Percentiles rank a stretch among this genome's conserved stretches.
Evolutionary conservation across 2,113 vertebrate genomes (phyloP).

Genomic region (Boulengeromyrus knoepffleri): DNA sequence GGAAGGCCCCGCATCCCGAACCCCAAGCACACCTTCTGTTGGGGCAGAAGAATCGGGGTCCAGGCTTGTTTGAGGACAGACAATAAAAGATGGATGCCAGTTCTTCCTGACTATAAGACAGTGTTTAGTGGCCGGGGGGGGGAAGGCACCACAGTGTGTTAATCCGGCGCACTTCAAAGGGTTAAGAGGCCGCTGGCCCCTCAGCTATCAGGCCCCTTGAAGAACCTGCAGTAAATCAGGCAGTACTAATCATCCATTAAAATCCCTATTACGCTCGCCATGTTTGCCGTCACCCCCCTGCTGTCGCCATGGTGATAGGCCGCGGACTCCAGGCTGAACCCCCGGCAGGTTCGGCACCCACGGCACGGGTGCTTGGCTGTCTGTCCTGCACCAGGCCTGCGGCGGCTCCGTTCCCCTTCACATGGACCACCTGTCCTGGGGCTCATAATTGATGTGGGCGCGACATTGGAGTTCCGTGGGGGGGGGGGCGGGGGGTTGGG

Average conservation of each 20-base stretch:
- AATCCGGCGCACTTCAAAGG: conserved; percentile 18
- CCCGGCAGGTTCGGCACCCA: background rate
- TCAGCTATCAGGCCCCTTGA: conserved; percentile 15
- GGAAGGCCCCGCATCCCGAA: background rate
- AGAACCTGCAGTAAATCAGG: conserved; percentile 16
- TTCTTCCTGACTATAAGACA: background rate
- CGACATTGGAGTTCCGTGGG: background rate
- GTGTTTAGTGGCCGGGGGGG: background rate
- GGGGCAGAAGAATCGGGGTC: background rate
- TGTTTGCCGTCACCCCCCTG: background rate
- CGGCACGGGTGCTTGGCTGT: background rate
- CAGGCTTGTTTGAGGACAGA: background rate
- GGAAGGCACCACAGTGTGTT: background rate
- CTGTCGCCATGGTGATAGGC: background rate
- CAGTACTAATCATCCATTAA: conserved; percentile 23
- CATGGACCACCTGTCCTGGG: background rate
- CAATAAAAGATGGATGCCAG: background rate
- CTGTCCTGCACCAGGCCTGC: background rate
- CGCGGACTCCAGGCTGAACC: background rate
- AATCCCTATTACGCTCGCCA: background rate
- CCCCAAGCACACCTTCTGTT: background rate
- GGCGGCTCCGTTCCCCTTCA: background rate
- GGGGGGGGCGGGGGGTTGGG: background rate
- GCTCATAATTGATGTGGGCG: background rate
- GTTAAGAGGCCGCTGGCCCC: conserved; percentile 13